Conservation (phyloP, 2,113 vertebrate genomes). For the Phaetusa simplex region DNA sequence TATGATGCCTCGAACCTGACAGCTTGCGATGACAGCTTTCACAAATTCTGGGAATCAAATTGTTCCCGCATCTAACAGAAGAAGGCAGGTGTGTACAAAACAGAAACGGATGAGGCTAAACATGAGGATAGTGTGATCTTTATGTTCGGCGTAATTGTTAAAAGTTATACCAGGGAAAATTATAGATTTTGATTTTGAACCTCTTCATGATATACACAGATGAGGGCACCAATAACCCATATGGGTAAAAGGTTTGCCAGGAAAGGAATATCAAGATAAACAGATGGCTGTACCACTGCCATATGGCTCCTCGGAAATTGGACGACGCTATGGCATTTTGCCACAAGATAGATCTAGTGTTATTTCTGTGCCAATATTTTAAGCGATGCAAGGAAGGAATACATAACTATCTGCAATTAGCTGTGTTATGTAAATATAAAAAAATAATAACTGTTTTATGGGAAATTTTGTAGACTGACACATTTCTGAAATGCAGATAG, state of each 20-base stretch:
- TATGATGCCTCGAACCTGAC: constrained; percentile 57
- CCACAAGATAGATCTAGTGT: constrained; percentile 67
- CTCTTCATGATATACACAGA: constrained; percentile 67
- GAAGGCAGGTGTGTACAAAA: constrained; percentile 53
- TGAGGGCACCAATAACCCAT: constrained; percentile 74
- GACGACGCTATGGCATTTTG: constrained; percentile 50
- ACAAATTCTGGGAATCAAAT: constrained; percentile 61
- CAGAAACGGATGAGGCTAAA: constrained; percentile 57
- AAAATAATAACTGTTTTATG: neutral
- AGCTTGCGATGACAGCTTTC: constrained; percentile 69
- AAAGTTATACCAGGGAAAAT: constrained; percentile 55
- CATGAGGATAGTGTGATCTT: constrained; percentile 51
- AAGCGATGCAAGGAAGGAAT: constrained; percentile 55
- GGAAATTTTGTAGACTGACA: neutral
- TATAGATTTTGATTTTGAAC: constrained; percentile 50
- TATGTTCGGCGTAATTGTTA: constrained; percentile 56
- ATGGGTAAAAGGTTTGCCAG: constrained; percentile 76
- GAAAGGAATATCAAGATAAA: constrained; percentile 71
- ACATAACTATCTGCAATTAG: constrained; percentile 42
- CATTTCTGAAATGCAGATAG: neutral
- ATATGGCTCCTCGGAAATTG: constrained; percentile 72
- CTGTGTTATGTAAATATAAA: constrained; percentile 48
- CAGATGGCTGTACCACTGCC: constrained; percentile 75
- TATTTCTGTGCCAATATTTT: constrained; percentile 60
- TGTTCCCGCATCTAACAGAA: constrained; percentile 38